Conservation (phyloP, 2,888 invertebrate species). For the Machimus rusticus region DNA sequence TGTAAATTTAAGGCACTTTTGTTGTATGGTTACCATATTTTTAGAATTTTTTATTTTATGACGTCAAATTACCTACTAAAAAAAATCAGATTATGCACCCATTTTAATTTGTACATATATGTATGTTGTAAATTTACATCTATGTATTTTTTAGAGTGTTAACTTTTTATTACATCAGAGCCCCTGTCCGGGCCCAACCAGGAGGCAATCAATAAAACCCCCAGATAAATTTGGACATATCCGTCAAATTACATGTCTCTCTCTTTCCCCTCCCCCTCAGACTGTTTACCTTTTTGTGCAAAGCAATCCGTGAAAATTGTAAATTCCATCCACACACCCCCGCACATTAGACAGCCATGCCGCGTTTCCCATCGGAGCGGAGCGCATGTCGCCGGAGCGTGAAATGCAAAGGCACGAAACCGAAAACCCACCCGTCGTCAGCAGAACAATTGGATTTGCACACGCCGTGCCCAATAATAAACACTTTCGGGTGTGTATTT, state of each 20-base stretch:
- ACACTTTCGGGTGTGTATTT: slow-evolving; percentile 34
- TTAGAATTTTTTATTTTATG: no score
- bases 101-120: no score
- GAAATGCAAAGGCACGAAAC: neutral
- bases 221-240: neutral
- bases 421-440: neutral
- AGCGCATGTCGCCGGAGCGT: neutral
- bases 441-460: slow-evolving; percentile 26
- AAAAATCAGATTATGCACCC: no score
- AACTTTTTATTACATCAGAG: neutral
- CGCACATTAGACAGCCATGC: neutral
- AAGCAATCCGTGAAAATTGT: neutral
- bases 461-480: slow-evolving; percentile 29
- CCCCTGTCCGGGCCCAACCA: neutral
- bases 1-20: no score
- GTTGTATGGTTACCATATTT: no score
- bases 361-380: neutral
- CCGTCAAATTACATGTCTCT: neutral
- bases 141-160: no score
- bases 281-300: neutral
- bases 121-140: no score
- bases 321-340: neutral
- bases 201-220: neutral
- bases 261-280: neutral
- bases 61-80: no score